Base-by-base conservation (phyloP, 2,888 invertebrate genomes). In the Mellilla xanthometata region DNA sequence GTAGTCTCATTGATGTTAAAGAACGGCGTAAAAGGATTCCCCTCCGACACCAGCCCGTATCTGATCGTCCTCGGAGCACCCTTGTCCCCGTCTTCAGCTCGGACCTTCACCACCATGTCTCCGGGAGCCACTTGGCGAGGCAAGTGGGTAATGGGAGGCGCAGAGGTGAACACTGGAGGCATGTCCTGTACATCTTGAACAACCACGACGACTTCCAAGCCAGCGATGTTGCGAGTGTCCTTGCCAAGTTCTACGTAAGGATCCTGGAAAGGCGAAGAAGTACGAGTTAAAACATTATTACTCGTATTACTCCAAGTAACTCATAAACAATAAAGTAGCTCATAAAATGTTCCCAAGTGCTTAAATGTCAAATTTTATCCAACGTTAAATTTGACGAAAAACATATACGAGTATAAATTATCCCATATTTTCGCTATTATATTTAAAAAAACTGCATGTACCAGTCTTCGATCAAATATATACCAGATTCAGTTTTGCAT, bases 131-230 rank as follows among this genome's bases (percentile, higher is more conserved):
- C 89, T 50, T 91, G 91, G 6, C 92, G 79, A 39, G 92, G 92
- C 54, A 98, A 90, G 68, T 93, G 93, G 0, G 96, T 96, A 55
- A 96, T 94, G 23, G 97, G 97, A 1, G 97, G 96, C 13, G 97
- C 95, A 34, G 93, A 83, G 0, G 94, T 95, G 87, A 98, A 98
- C 52, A 96, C 93, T 0, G 98, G 98, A 2, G 97, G 95, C 62
- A 96, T 96, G 73, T 98, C 98, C 76, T 98, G 98, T 1, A 97
- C 95, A 75, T 98, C 98, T 70, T 94, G 92, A 2, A 98, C 96
- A 3, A 96, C 94, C 2, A 98, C 94, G 7, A 97, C 94, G 12
- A 98, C 91, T 69, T 96, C 95, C 63, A 97, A 91, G 1, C 94
- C 94, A 0, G 96, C 96, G 53, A 97, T 96, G 79, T 97, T 97